Evolutionary conservation across 2,888 invertebrate species (phyloP), one percentile per base, ranked within the genome.

Genomic region (Troilus luridus): DNA sequence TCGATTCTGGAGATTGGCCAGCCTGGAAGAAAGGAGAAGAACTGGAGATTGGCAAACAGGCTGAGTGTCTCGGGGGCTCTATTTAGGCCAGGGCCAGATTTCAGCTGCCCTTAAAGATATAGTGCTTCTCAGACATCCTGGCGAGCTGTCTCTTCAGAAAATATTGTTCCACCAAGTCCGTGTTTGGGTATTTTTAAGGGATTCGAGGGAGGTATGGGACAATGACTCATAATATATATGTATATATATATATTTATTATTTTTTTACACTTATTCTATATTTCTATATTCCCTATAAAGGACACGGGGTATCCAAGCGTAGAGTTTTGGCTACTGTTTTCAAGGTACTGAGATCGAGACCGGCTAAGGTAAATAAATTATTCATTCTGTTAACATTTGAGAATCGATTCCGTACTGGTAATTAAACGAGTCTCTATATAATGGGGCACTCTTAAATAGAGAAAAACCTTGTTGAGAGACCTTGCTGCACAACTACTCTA

Each of bases 21-120:
- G 17, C 9, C 41, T 41, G 27, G 1, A 77, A 77, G 72, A 17
- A 9, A 77, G 41, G 72, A 77, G 72, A 77, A 77, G 72, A 77
- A 77, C 7, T 2, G 72, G 41, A n/a, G 56, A n/a, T 21, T 85
- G 11, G 85, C 85, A 85, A 85, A 85, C 85, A 85, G 85, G 56
- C 56, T 56, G 85, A 85, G 85, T 58, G 85, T n/a, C 21, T 21
- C 56, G 85, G 56, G 85, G 54, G n/a, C 21, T 2, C 56, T 85
- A 54, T 85, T 85, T 85, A 56, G 85, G 56, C n/a, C 54, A 85
- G 54, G 85, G 56, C 56, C n/a, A 85, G 85, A 85, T 85, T 85
- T 85, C 85, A 58, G 56, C 85, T 85, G 17, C 56, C 12, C 56
- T n/a, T 56, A 54, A 85, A 10, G 56, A 85, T 21, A 85, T 85